Evolutionary conservation across 2,113 vertebrate species (phyloP).

Genomic region (Argyrosomus japonicus): DNA sequence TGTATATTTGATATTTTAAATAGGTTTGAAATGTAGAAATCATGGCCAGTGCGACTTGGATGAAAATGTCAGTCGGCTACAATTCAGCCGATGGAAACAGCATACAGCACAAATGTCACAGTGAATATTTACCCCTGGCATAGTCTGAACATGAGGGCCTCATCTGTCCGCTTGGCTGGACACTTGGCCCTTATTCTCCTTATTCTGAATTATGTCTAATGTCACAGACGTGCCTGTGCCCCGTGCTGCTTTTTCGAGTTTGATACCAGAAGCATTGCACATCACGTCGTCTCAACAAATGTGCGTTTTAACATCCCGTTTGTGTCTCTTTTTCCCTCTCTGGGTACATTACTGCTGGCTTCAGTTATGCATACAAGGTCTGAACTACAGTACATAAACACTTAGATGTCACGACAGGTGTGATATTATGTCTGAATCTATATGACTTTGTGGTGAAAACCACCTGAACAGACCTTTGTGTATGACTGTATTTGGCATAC

Average conservation of each 20-base stretch:
- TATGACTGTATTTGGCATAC: constrained; percentile 53
- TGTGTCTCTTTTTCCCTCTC: constrained; percentile 11
- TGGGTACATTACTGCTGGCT: constrained; percentile 37
- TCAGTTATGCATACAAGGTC: constrained; percentile 49
- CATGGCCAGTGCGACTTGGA: constrained; percentile 56
- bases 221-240: constrained; percentile 70
- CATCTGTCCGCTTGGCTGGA: constrained; percentile 74
- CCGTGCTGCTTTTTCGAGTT: constrained; percentile 59
- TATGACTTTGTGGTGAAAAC: constrained; percentile 45
- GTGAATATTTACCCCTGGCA: constrained; percentile 76
- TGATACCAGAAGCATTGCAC: constrained; percentile 30
- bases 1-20: constrained; percentile 67
- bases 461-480: constrained; percentile 31
- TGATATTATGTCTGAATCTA: constrained; percentile 71
- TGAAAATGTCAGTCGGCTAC: constrained; percentile 78
- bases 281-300: constrained; percentile 5
- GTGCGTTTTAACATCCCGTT: constrained; percentile 38
- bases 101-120: constrained; percentile 79
- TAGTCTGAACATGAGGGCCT: constrained; percentile 68
- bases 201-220: constrained; percentile 76
- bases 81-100: constrained; percentile 65
- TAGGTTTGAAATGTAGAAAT: constrained; percentile 62
- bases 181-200: constrained; percentile 71
- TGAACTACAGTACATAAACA: constrained; percentile 38
- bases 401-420: constrained; percentile 72